Conservation (phyloP, 2,797 vertebrate species). For the Tokudaia muenninki region DNA sequence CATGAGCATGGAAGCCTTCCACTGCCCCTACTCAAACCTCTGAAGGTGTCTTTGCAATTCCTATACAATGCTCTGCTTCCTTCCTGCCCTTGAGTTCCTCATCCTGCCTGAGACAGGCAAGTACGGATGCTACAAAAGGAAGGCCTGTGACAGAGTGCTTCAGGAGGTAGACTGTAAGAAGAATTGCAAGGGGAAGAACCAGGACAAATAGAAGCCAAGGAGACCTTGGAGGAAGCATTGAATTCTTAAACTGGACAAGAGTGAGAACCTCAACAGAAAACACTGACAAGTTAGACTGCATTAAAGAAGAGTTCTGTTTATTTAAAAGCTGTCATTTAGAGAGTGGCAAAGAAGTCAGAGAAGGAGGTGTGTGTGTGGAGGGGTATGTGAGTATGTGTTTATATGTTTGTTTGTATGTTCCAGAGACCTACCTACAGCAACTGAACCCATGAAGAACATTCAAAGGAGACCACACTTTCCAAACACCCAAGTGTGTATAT, state of each 20-base stretch:
- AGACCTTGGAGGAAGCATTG: slow-evolving; percentile 31
- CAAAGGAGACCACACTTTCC: background rate
- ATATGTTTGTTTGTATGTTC: background rate
- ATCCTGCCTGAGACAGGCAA: background rate
- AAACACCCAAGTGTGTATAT: background rate
- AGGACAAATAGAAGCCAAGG: slow-evolving; percentile 13
- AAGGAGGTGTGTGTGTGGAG: background rate
- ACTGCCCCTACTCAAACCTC: background rate
- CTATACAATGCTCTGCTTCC: background rate
- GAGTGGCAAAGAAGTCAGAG: slow-evolving; percentile 31
- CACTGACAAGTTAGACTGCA: background rate
- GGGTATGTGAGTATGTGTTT: background rate
- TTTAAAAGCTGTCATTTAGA: slow-evolving; percentile 4
- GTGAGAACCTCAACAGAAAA: slow-evolving; percentile 27
- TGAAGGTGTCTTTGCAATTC: background rate
- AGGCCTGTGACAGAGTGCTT: slow-evolving; percentile 21
- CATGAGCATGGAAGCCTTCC: background rate
- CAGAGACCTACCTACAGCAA: background rate
- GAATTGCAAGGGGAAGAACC: background rate
- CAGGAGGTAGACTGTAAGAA: slow-evolving; percentile 17
- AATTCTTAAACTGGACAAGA: slow-evolving; percentile 19
- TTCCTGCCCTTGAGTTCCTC: background rate
- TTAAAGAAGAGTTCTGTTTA: slow-evolving; percentile 50
- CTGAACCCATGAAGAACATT: background rate
- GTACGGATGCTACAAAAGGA: background rate